Percentiles rank a stretch among this genome's conserved stretches.
Conservation (phyloP, 2,113 vertebrate genomes). For the Tichodroma muraria region DNA sequence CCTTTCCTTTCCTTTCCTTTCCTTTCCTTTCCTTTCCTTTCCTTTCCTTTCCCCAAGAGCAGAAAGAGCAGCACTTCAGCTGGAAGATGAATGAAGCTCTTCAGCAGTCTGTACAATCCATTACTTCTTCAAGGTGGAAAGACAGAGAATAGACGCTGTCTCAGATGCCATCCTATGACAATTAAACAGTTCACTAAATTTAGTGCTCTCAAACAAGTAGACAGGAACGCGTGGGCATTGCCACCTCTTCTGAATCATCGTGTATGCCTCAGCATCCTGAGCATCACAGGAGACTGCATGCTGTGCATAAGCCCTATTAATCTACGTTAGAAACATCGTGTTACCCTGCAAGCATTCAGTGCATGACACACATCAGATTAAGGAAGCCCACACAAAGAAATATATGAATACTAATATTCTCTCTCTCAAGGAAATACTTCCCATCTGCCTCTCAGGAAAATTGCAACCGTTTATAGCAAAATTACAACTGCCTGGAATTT, state of each 20-base stretch:
- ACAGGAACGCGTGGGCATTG: background rate
- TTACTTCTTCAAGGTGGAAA: constrained; percentile 17
- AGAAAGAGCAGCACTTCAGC: background rate
- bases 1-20: no score
- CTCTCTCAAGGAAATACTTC: constrained; percentile 8
- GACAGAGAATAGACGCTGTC: background rate
- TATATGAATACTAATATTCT: constrained; percentile 6
- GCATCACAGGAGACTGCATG: background rate
- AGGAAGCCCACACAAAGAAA: constrained; percentile 40
- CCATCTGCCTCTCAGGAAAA: constrained; percentile 12
- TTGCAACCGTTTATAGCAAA: background rate
- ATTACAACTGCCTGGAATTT: background rate
- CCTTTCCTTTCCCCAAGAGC: background rate
- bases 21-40: no score
- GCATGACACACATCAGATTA: background rate
- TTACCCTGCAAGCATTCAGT: background rate
- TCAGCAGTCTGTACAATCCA: background rate
- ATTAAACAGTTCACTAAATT: constrained; percentile 18
- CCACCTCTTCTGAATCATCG: constrained; percentile 4
- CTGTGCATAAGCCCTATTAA: background rate
- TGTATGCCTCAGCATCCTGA: background rate
- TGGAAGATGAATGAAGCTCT: constrained; percentile 12
- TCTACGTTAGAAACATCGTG: background rate
- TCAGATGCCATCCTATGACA: background rate
- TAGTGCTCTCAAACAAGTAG: background rate